Evolutionary conservation across 2,797 vertebrate genomes (phyloP).

Genomic region (Oceanodroma leucorhoa): DNA sequence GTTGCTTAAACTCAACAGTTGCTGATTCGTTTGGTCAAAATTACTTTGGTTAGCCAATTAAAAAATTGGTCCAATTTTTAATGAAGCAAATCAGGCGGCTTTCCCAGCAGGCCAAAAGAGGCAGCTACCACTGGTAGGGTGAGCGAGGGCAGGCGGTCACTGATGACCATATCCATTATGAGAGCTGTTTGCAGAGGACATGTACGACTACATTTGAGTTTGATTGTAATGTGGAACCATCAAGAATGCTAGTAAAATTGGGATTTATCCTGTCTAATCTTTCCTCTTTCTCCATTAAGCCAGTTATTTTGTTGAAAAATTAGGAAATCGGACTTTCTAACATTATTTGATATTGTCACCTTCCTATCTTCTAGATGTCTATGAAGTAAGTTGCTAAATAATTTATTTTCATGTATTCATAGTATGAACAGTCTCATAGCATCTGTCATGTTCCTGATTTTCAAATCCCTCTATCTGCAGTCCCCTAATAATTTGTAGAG

Average conservation of each 20-base stretch:
- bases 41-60: not conserved
- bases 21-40: not conserved
- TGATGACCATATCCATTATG: not conserved
- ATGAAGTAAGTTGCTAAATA: not conserved
- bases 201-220: not conserved
- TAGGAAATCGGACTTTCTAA: not conserved
- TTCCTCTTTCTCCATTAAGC: not conserved
- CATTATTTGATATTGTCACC: not conserved
- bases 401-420: not conserved
- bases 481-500: not conserved
- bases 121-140: not conserved
- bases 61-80: not conserved
- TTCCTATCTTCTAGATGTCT: not conserved
- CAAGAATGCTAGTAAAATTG: not conserved
- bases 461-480: not conserved
- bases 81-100: not conserved
- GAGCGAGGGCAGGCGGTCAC: not conserved
- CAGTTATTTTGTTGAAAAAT: not conserved
- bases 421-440: not conserved
- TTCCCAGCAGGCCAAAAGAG: not conserved
- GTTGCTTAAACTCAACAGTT: not conserved
- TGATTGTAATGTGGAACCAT: not conserved
- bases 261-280: not conserved
- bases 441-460: constrained; percentile 17
- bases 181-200: not conserved